Conservation (phyloP, 2,113 vertebrate species). For the Nannospalax galili region DNA sequence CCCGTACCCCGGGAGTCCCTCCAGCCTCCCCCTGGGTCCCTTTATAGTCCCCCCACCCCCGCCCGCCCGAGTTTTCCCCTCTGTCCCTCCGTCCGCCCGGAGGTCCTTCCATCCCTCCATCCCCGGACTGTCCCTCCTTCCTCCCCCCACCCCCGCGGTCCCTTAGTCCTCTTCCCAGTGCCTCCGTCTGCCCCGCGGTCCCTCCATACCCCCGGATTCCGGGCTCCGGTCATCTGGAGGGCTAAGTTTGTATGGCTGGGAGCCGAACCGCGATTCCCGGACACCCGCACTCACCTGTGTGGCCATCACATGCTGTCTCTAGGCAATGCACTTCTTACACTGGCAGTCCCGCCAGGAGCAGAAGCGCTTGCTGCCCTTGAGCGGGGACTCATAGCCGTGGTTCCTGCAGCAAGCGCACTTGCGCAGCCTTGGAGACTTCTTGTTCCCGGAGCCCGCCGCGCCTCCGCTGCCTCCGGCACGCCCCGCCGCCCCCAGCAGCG, state of each 20-base stretch:
- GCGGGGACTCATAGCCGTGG: slow-evolving; percentile 92
- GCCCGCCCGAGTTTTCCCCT: too few relatives aligned
- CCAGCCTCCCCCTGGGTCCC: too few relatives aligned
- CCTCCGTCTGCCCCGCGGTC: too few relatives aligned
- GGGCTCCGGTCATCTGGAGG: too few relatives aligned
- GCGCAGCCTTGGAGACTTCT: slow-evolving; percentile 90
- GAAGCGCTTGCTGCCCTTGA: slow-evolving; percentile 97
- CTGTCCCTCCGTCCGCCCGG: not conserved
- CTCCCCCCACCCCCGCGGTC: too few relatives aligned
- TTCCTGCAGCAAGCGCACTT: slow-evolving; percentile 96
- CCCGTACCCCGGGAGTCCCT: too few relatives aligned
- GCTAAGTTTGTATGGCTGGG: fast-evolving
- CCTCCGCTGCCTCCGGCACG: slow-evolving; percentile 29
- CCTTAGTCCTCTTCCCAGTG: too few relatives aligned
- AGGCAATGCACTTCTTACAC: slow-evolving; percentile 94
- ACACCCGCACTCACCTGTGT: slow-evolving; percentile 90
- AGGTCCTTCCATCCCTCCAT: too few relatives aligned
- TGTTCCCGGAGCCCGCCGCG: slow-evolving; percentile 62
- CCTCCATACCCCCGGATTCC: too few relatives aligned
- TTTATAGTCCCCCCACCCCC: too few relatives aligned
- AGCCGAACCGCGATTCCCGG: not conserved
- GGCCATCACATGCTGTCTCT: slow-evolving; percentile 96
- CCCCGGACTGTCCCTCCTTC: too few relatives aligned
- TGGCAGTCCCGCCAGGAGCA: slow-evolving; percentile 96
- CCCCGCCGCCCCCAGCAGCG: slow-evolving; percentile 12